These are phyloP conservation scores for Pterobdella sp. DNA, from an alignment of 2,888 invertebrate genomes.

Conservation along the genomic window DNA sequence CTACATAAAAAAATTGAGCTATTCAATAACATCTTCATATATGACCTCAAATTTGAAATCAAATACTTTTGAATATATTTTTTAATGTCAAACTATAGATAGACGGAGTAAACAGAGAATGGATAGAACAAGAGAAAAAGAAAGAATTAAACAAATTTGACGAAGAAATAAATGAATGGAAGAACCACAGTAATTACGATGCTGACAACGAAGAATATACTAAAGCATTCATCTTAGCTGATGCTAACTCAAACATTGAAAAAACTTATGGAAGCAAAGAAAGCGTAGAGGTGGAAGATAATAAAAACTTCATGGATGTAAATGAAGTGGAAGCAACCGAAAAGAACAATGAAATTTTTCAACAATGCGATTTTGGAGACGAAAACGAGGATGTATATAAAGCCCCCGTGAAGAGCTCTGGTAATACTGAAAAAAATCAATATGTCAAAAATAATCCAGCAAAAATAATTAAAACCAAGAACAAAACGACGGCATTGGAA, in stretches of 20 bases:
- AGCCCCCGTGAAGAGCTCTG: background rate
- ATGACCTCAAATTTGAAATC: background rate
- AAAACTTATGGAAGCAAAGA: background rate
- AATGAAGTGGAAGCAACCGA: background rate
- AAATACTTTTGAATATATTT: background rate
- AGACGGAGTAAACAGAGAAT: conserved; percentile 52
- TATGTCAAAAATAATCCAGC: conserved; percentile 18
- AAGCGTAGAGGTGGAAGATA: background rate
- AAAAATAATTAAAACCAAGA: background rate
- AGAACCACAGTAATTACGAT: conserved; percentile 44
- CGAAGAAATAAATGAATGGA: conserved; percentile 60
- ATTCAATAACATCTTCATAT: background rate
- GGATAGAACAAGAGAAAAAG: conserved; percentile 62
- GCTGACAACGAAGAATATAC: conserved; percentile 34
- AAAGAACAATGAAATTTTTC: background rate
- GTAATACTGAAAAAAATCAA: background rate
- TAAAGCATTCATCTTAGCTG: background rate
- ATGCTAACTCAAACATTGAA: too few species aligned
- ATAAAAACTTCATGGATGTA: background rate
- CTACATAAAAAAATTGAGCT: background rate
- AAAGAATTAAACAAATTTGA: conserved; percentile 61
- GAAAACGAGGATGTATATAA: background rate
- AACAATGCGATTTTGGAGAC: background rate
- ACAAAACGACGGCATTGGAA: conserved; percentile 40
- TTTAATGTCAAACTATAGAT: background rate